Evolutionary conservation across 2,113 vertebrate genomes (phyloP), one percentile per base, ranked within the genome.

Genomic region (Barbus barbus): DNA sequence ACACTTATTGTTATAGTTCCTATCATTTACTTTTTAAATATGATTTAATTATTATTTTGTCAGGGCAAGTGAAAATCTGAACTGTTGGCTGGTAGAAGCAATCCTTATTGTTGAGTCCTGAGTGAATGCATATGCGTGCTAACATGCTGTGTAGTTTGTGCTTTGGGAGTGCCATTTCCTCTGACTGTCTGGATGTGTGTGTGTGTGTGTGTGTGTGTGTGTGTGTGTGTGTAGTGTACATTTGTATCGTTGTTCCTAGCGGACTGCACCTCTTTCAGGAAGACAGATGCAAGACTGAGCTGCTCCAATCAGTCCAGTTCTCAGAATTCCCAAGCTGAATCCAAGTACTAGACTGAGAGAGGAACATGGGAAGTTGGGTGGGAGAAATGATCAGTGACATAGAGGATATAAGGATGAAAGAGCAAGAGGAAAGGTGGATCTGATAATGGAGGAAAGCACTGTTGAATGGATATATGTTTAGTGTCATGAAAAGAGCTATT

Each of bases 191-290:
- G 56, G 76, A 60, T 85, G 63, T 84, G 75, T 56, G 18, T 82
- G 83, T 60, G 36, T 48, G 80, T n/a, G n/a, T n/a, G n/a, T n/a
- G n/a, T n/a, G n/a, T n/a, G 75, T 56, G 18, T 82, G 83, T 60
- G 36, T 76, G 71, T 67, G 85, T 48, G 46, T 51, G 48, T 51
- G 48, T 5, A 51, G 48, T 51, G 48, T 38, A 28, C 77, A 60
- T 76, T 79, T 81, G 36, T 76, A 28, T 63, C 76, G 69, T 36
- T 80, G 60, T 41, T 81, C 69, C 58, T 83, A 79, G 74, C 22
- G 80, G 44, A 74, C 86, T 79, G 65, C 83, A 87, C 86, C 86
- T 87, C 80, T 67, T 80, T 85, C 83, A 87, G 86, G 86, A 85
- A 87, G 86, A 87, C 81, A 83, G 80, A 80, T 85, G 83, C 84